These are phyloP conservation scores for Sesia bembeciformis DNA, from an alignment of 2,888 invertebrate species.

Conservation along the genomic window DNA sequence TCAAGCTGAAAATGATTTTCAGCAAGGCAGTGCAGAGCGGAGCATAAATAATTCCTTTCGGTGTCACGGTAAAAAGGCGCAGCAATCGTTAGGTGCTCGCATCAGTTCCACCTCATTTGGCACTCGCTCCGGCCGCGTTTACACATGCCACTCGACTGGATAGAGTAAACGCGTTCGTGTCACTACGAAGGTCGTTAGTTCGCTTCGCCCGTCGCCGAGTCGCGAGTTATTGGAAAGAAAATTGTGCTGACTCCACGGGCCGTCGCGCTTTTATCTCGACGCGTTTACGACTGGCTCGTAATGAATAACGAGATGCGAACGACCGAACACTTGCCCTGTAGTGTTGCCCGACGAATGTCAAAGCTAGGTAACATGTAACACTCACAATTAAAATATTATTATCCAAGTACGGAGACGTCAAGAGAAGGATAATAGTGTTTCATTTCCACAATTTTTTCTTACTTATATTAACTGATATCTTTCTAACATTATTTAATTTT, in stretches of 20 bases:
- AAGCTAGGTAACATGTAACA: too few relatives aligned
- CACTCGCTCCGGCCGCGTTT: conserved; percentile 27
- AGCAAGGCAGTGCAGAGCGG: conserved; percentile 19
- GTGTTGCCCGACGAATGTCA: too few relatives aligned
- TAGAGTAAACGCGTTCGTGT: background rate
- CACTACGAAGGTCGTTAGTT: conserved; percentile 32
- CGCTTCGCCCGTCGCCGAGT: conserved; percentile 16
- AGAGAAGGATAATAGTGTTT: too few relatives aligned
- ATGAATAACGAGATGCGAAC: conserved; percentile 5
- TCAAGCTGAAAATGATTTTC: conserved; percentile 23
- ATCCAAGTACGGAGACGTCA: too few relatives aligned
- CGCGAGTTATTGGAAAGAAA: conserved; percentile 46
- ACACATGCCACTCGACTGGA: conserved; percentile 39
- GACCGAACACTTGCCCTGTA: background rate
- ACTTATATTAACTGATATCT: too few relatives aligned
- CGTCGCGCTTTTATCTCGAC: conserved; percentile 24
- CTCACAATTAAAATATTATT: too few relatives aligned
- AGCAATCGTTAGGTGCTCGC: conserved; percentile 49
- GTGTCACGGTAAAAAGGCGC: conserved; percentile 32
- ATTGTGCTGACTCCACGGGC: conserved; percentile 35
- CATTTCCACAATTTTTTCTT: too few relatives aligned
- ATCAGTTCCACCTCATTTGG: conserved; percentile 52
- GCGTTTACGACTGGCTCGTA: conserved; percentile 21
- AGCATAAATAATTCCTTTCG: conserved; percentile 35
- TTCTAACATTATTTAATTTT: too few relatives aligned